Evolutionary conservation across 1,140 invertebrate genomes (phyloP).

Genomic region (Ceratina japonica): DNA sequence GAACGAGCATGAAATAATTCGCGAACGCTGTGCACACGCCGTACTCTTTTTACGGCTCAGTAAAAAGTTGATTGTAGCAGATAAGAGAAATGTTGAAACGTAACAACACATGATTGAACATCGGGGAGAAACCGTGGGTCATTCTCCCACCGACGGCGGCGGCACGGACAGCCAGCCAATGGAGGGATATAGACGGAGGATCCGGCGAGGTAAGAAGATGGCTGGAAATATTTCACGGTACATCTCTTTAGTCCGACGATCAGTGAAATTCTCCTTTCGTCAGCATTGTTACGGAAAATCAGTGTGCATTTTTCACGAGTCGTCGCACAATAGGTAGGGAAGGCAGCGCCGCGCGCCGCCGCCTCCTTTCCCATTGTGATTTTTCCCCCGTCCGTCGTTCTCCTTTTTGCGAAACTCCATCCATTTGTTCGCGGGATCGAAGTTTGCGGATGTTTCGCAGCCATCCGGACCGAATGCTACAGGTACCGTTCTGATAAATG

Average conservation of each 20-base stretch:
- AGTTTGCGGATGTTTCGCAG: slow-evolving; percentile 62
- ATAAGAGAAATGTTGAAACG: too few species aligned
- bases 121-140: too few species aligned
- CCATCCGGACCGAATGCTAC: slow-evolving; percentile 54
- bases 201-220: slow-evolving; percentile 14
- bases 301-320: slow-evolving; percentile 66
- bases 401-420: slow-evolving; percentile 59
- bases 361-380: slow-evolving; percentile 59
- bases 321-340: slow-evolving; percentile 57
- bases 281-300: slow-evolving; percentile 66
- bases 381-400: slow-evolving; percentile 54
- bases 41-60: too few species aligned
- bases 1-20: too few species aligned
- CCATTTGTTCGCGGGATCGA: slow-evolving; percentile 63
- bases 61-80: too few species aligned
- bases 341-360: slow-evolving; percentile 46
- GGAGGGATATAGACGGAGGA: neutral
- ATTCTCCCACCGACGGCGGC: too few species aligned
- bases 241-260: slow-evolving; percentile 53
- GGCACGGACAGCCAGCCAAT: too few species aligned
- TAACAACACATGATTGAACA: too few species aligned
- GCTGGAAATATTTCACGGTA: slow-evolving; percentile 46
- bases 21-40: too few species aligned
- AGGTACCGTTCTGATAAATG: slow-evolving; percentile 63
- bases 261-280: slow-evolving; percentile 63